phyloP scores from a whole-genome alignment of 2,888 invertebrate species.

The Diplolepis rosae region DNA sequence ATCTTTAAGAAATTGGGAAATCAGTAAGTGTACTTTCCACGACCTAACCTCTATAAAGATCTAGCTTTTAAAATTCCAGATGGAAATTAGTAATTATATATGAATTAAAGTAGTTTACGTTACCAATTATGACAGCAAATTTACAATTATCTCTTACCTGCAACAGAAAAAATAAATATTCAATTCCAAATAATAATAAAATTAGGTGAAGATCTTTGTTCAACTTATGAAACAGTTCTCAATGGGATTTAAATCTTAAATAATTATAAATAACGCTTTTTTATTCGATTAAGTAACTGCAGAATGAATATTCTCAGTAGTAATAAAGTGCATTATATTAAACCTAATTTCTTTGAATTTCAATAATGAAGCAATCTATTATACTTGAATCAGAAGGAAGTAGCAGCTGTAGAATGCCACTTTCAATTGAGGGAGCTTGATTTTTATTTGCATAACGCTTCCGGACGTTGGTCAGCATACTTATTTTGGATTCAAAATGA shows the following conservation, averaged over 20 bases:
- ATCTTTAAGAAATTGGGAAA: no score
- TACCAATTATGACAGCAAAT: not conserved
- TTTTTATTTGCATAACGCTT: conserved; percentile 55
- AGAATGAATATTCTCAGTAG: conserved; percentile 9
- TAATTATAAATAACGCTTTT: not conserved
- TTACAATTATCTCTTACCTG: not conserved
- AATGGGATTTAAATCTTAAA: no score
- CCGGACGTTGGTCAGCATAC: conserved; percentile 60
- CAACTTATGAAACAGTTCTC: no score
- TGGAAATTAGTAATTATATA: not conserved
- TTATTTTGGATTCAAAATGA: conserved; percentile 62
- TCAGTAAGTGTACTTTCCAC: not conserved
- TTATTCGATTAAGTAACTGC: conserved; percentile 7
- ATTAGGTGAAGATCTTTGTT: no score
- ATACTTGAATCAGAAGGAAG: conserved; percentile 45
- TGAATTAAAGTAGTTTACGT: not conserved
- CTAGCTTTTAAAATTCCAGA: not conserved
- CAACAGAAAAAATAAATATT: not conserved
- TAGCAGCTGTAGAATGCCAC: conserved; percentile 50
- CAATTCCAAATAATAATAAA: not conserved
- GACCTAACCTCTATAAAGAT: not conserved
- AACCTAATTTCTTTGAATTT: conserved; percentile 18
- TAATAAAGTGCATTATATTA: conserved; percentile 11
- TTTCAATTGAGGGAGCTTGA: conserved; percentile 48
- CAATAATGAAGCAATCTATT: conserved; percentile 43